Percentiles rank a stretch among this genome's conserved stretches.
Evolutionary conservation across 2,797 vertebrate genomes (phyloP).

Genomic region (Ispidina picta): DNA sequence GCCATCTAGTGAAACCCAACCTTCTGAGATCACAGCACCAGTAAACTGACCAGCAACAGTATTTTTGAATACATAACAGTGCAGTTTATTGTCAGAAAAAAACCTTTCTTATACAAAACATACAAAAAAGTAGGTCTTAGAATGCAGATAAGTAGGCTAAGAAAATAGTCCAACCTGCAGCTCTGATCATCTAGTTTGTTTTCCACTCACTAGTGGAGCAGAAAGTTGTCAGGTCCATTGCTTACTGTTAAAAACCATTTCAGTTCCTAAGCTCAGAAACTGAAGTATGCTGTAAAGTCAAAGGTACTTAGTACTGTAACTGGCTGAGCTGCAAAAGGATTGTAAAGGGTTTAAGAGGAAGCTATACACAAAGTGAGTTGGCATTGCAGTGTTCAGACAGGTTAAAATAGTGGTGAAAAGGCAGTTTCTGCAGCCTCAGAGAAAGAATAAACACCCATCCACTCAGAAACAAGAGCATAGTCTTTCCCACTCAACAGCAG

Average conservation of each 20-base stretch:
- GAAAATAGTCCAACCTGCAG: neutral
- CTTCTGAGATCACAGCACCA: neutral
- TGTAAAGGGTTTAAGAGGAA: neutral
- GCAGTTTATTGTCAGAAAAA: constrained; percentile 13
- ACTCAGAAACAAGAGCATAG: neutral
- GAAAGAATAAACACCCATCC: neutral
- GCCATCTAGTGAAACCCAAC: constrained; percentile 67
- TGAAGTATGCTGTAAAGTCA: neutral
- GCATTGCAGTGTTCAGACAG: neutral
- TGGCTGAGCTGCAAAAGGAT: neutral
- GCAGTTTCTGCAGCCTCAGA: neutral
- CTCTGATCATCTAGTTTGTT: neutral
- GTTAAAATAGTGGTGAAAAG: neutral
- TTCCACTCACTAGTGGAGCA: neutral
- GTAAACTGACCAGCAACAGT: neutral
- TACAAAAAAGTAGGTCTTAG: neutral
- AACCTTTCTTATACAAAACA: neutral
- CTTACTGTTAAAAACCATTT: neutral
- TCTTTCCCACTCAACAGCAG: neutral
- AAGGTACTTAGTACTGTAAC: neutral
- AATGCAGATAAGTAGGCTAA: neutral
- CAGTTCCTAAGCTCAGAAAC: neutral
- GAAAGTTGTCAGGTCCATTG: neutral
- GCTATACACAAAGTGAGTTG: neutral
- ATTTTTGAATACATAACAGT: neutral